Conservation (phyloP, 2,797 vertebrate genomes). For the Antrozous pallidus region DNA sequence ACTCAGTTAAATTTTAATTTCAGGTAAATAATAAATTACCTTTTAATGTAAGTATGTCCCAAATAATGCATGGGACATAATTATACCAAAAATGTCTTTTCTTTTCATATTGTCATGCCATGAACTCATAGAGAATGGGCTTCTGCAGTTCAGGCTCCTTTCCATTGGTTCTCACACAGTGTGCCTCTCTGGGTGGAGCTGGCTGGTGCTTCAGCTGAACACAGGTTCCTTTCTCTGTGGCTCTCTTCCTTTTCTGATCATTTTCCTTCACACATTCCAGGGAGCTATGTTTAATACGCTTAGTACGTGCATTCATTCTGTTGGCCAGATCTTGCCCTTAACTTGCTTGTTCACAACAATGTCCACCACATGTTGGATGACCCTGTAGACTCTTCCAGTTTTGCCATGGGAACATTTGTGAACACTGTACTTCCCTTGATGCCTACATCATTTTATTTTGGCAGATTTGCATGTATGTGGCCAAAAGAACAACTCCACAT, state of each 20-base stretch:
- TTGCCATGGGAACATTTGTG: background rate
- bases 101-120: background rate
- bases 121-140: background rate
- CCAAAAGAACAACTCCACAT: background rate
- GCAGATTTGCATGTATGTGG: background rate
- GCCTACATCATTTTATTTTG: background rate
- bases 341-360: background rate
- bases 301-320: background rate
- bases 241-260: background rate
- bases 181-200: background rate
- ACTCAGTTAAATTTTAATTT: background rate
- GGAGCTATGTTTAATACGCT: background rate
- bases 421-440: background rate
- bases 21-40: background rate
- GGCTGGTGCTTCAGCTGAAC: background rate
- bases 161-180: background rate
- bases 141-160: background rate
- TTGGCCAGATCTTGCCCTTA: background rate
- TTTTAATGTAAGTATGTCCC: background rate
- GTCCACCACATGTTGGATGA: background rate
- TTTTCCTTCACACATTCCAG: background rate
- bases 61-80: background rate
- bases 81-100: background rate
- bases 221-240: background rate
- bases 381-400: background rate